These are phyloP conservation scores for Fringilla coelebs DNA, from an alignment of 2,797 vertebrate genomes.

Conservation along the genomic window DNA sequence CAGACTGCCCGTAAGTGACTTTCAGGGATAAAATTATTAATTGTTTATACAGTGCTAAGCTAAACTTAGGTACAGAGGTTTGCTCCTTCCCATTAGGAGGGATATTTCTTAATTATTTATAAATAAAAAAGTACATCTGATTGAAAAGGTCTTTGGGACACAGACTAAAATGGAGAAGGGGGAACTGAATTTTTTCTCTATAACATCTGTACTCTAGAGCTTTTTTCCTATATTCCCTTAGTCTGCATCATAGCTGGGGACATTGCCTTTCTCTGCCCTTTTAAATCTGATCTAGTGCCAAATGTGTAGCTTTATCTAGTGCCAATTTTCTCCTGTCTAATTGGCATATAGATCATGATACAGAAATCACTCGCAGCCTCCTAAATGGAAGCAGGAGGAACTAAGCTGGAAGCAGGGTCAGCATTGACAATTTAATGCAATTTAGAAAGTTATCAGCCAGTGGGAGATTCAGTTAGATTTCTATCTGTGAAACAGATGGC, in stretches of 20 bases:
- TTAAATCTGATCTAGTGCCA: neutral
- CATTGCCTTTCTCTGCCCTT: neutral
- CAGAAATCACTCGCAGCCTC: neutral
- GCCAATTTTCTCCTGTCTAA: neutral
- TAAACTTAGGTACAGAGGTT: neutral
- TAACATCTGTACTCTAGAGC: neutral
- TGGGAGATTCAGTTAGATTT: conserved; percentile 57
- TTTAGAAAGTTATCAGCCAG: conserved; percentile 64
- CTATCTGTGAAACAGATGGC: conserved; percentile 74
- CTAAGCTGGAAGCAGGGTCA: conserved; percentile 44
- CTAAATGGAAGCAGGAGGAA: neutral
- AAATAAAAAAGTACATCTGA: neutral
- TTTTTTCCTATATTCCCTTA: neutral
- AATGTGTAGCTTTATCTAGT: neutral
- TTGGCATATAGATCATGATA: neutral
- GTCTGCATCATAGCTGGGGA: neutral
- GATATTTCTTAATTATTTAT: neutral
- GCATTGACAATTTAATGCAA: conserved; percentile 62
- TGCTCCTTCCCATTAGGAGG: neutral
- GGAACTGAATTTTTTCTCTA: neutral
- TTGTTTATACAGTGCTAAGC: neutral
- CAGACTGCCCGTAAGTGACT: neutral
- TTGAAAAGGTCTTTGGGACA: neutral
- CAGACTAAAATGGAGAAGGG: neutral
- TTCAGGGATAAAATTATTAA: neutral